These are phyloP conservation scores for Idaea dimidiata DNA, from an alignment of 2,888 invertebrate species.

Conservation along the genomic window DNA sequence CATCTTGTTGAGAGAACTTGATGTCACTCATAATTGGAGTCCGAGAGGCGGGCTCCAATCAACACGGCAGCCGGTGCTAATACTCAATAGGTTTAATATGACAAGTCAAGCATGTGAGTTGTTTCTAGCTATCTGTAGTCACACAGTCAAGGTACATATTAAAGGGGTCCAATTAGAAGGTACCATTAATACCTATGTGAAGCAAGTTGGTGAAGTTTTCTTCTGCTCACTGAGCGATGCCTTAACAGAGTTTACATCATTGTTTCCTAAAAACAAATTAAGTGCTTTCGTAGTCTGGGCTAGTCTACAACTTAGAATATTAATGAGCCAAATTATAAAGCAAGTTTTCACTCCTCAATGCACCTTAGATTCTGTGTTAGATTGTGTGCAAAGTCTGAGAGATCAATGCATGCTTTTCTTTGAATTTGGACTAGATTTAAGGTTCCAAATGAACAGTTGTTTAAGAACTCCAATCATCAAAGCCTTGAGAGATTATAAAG, in stretches of 20 bases:
- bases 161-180: conserved; percentile 91
- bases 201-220: conserved; percentile 90
- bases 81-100: conserved; percentile 88
- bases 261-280: conserved; percentile 87
- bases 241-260: conserved; percentile 80
- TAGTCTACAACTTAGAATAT: conserved; percentile 88
- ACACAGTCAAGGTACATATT: conserved; percentile 89
- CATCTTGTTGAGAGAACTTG: conserved; percentile 92
- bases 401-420: conserved; percentile 83
- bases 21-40: conserved; percentile 94
- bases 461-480: conserved; percentile 88
- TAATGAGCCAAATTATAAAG: conserved; percentile 90
- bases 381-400: conserved; percentile 91
- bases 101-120: conserved; percentile 88
- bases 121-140: conserved; percentile 90
- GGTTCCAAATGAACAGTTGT: conserved; percentile 94
- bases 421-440: conserved; percentile 92
- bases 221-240: conserved; percentile 91
- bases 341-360: conserved; percentile 96
- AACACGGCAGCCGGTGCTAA: conserved; percentile 89
- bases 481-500: conserved; percentile 88
- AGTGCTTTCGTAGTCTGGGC: conserved; percentile 93
- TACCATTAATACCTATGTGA: conserved; percentile 88
- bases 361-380: conserved; percentile 89
- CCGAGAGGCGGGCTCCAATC: conserved; percentile 94